These are phyloP conservation scores for Dusona sp. DNA, from an alignment of 2,888 invertebrate genomes.

Conservation along the genomic window DNA sequence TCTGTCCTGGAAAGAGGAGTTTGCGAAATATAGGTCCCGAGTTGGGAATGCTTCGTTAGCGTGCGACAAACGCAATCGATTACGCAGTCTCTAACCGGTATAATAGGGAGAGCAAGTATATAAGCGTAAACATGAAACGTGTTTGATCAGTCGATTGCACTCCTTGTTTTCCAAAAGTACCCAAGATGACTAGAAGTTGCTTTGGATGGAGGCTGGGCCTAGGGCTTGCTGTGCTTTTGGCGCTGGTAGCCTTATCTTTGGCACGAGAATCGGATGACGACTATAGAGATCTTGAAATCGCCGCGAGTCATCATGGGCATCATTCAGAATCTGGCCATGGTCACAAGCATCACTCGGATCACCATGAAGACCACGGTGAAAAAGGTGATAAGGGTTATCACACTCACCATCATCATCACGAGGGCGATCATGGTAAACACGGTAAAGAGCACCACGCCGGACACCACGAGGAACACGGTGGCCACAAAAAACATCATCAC, in stretches of 20 bases:
- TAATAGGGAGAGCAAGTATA: conserved; percentile 76
- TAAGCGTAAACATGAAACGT: conserved; percentile 77
- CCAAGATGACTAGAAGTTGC: conserved; percentile 74
- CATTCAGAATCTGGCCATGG: conserved; percentile 87
- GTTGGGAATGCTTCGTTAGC: conserved; percentile 72
- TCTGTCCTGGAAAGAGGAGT: conserved; percentile 59
- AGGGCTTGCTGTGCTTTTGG: conserved; percentile 74
- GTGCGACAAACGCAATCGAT: conserved; percentile 80
- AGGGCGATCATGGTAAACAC: conserved; percentile 88
- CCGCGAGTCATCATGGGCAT: conserved; percentile 66
- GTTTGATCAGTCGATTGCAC: conserved; percentile 78
- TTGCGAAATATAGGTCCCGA: conserved; percentile 78
- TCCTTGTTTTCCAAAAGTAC: conserved; percentile 72
- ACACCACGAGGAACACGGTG: conserved; percentile 90
- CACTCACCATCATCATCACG: conserved; percentile 90
- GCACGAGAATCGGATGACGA: conserved; percentile 73
- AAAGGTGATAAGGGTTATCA: conserved; percentile 90
- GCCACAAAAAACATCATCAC: conserved; percentile 88
- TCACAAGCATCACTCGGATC: conserved; percentile 89
- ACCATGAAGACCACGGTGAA: conserved; percentile 87
- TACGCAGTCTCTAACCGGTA: conserved; percentile 77
- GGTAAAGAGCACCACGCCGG: conserved; percentile 93
- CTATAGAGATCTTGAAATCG: conserved; percentile 82
- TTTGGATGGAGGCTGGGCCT: conserved; percentile 75
- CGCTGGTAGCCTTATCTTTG: conserved; percentile 73